A percentile compares a stretch with the other conserved stretches of the same genome.
These are phyloP conservation scores for Notiomystis cincta DNA, from an alignment of 2,113 vertebrate species.

Conservation along the genomic window DNA sequence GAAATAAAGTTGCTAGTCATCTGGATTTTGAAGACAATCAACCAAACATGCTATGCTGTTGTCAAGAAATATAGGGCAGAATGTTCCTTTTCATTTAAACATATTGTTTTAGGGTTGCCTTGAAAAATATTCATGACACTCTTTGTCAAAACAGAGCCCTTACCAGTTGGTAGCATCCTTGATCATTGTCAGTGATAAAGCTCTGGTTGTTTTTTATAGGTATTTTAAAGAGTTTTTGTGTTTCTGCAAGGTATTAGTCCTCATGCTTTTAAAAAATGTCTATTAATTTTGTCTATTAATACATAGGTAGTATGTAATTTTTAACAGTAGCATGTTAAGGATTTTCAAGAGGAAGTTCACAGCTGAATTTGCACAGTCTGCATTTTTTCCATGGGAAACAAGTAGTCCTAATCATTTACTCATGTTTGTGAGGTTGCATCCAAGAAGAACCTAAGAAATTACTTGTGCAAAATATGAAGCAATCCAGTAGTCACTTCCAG, in stretches of 20 bases:
- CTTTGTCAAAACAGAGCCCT: conserved; percentile 22
- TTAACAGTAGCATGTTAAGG: neutral
- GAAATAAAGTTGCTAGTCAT: conserved; percentile 16
- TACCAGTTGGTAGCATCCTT: neutral
- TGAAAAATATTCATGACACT: neutral
- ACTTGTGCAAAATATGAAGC: neutral
- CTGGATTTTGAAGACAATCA: neutral
- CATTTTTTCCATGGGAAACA: neutral
- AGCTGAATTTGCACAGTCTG: neutral
- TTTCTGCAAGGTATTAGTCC: neutral
- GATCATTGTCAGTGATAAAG: neutral
- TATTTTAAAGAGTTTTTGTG: neutral
- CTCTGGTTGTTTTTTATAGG: neutral
- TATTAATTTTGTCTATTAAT: neutral
- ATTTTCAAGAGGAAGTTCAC: neutral
- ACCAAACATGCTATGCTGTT: neutral
- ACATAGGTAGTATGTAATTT: neutral
- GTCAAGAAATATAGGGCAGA: neutral
- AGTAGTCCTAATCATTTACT: neutral
- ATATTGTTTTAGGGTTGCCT: conserved; percentile 15
- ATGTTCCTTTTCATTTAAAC: conserved; percentile 24
- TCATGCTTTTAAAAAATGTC: neutral
- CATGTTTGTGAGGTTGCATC: neutral
- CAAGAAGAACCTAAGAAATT: neutral
- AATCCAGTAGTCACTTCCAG: neutral